These are phyloP conservation scores for Manacus vitellinus DNA, from an alignment of 2,113 vertebrate genomes.

Conservation along the genomic window DNA sequence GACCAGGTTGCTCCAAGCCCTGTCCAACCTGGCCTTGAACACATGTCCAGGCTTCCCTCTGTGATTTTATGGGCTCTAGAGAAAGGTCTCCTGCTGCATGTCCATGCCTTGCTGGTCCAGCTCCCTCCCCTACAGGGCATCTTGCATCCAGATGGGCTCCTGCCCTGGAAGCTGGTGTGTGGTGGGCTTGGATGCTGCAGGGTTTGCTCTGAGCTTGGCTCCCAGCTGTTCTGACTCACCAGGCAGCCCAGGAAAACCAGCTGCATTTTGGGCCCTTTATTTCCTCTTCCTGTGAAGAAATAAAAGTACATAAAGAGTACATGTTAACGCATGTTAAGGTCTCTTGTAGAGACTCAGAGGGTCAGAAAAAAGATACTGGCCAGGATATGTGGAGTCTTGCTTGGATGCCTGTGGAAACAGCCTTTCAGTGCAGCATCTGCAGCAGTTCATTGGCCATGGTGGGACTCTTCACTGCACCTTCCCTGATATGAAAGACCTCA, in stretches of 20 bases:
- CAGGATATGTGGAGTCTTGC: not conserved
- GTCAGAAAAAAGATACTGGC: not conserved
- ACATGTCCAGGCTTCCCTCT: not conserved
- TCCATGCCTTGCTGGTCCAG: not conserved
- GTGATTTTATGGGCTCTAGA: not conserved
- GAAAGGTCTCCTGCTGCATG: not conserved
- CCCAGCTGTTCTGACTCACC: not conserved
- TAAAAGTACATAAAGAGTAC: not conserved
- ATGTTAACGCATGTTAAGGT: not conserved
- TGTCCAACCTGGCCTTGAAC: accelerated
- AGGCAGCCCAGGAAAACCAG: not conserved
- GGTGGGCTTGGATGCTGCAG: not conserved
- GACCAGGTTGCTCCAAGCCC: not conserved
- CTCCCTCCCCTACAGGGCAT: not conserved
- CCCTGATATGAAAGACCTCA: not conserved
- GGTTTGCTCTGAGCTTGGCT: not conserved
- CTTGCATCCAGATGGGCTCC: not conserved
- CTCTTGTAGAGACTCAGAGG: not conserved
- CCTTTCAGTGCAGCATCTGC: not conserved
- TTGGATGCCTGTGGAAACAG: not conserved
- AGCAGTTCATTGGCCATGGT: not conserved
- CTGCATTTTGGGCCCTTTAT: not conserved
- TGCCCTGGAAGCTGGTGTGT: not conserved
- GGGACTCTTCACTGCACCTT: not conserved
- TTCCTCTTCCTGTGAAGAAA: not conserved